Evolutionary conservation across 2,113 vertebrate species (phyloP).

Genomic region (Dasyprocta punctata): DNA sequence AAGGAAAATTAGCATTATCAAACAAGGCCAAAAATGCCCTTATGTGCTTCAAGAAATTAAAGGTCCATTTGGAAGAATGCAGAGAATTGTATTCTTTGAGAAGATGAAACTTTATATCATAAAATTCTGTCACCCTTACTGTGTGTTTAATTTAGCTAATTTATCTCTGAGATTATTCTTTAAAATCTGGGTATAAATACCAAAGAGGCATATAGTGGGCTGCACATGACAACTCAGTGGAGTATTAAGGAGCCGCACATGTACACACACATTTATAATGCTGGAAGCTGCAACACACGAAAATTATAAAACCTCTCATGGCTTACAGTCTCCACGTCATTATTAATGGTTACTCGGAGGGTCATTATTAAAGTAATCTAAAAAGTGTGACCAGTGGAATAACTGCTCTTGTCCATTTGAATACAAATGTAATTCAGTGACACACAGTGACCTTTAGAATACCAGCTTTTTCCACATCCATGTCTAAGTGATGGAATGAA

Average conservation of each 20-base stretch:
- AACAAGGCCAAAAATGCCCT: neutral
- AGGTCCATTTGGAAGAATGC: neutral
- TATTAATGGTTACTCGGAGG: neutral
- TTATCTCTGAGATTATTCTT: conserved; percentile 40
- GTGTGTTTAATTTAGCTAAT: neutral
- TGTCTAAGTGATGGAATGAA: neutral
- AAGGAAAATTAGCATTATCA: conserved; percentile 32
- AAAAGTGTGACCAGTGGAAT: neutral
- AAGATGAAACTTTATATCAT: neutral
- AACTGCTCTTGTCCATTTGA: conserved; percentile 6
- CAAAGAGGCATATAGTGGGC: neutral
- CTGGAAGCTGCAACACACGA: neutral
- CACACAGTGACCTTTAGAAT: neutral
- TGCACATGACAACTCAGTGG: neutral
- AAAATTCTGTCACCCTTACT: neutral
- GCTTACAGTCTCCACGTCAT: neutral
- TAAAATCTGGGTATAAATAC: neutral
- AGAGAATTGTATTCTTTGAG: neutral
- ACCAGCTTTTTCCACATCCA: neutral
- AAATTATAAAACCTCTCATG: neutral
- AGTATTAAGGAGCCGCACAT: neutral
- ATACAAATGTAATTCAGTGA: neutral
- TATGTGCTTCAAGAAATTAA: conserved; percentile 16
- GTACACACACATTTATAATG: neutral
- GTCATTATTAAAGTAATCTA: neutral